Conservation (phyloP, 2,113 vertebrate genomes). For the Columba janthina region DNA sequence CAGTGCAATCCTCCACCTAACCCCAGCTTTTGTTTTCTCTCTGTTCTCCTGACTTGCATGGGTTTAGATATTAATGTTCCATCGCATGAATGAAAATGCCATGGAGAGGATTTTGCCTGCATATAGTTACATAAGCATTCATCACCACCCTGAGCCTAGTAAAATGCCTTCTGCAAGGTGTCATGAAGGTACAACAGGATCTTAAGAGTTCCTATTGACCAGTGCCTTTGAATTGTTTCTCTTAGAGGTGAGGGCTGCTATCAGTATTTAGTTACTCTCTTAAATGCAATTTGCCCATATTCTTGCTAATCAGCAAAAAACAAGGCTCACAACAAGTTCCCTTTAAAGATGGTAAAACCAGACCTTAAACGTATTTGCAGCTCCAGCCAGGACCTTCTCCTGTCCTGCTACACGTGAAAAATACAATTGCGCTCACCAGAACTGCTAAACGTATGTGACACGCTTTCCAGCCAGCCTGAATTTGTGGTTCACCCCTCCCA, state of each 20-base stretch:
- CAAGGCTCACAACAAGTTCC: background rate
- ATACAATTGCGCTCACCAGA: background rate
- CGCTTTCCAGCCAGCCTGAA: background rate
- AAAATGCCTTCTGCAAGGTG: background rate
- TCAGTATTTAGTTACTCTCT: background rate
- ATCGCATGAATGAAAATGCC: background rate
- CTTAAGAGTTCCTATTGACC: background rate
- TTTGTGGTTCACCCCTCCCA: fast-evolving
- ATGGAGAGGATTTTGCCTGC: background rate
- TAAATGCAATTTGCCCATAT: background rate
- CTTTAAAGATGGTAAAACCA: background rate
- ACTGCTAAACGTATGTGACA: background rate
- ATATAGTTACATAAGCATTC: background rate
- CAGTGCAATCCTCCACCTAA: background rate
- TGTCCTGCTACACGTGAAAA: background rate
- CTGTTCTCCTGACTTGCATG: background rate
- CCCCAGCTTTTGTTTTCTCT: background rate
- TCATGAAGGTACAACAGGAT: background rate
- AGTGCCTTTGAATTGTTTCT: background rate
- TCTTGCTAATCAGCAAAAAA: background rate
- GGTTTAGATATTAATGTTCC: background rate
- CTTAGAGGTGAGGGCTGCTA: background rate
- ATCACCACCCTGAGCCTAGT: background rate
- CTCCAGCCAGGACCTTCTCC: background rate
- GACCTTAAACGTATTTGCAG: background rate